A percentile compares a stretch with the other conserved stretches of the same genome.
Evolutionary conservation across 2,888 invertebrate genomes (phyloP).

Genomic region (Parapristionchus giblindavisi): DNA sequence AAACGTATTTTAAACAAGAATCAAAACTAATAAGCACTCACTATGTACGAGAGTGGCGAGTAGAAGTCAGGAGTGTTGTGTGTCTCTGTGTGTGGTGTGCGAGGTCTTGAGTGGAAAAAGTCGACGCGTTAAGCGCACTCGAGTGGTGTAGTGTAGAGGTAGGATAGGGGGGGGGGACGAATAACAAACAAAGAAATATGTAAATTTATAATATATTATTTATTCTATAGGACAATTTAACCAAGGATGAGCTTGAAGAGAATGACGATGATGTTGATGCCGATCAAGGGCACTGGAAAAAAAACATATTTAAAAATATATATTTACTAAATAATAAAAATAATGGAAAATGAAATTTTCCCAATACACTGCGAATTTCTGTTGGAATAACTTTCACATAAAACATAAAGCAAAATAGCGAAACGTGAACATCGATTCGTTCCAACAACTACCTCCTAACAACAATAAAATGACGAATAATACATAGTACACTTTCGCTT

Average conservation of each 20-base stretch:
- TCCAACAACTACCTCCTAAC: no score
- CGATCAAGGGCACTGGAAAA: slow-evolving; percentile 91
- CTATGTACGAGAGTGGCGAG: background rate
- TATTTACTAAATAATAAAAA: no score
- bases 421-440: no score
- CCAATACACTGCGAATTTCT: no score
- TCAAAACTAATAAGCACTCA: background rate
- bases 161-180: background rate
- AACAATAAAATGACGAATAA: no score
- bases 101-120: no score
- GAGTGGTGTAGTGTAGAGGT: background rate
- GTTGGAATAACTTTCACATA: no score
- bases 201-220: background rate
- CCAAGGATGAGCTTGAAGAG: slow-evolving; percentile 87
- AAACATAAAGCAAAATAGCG: no score
- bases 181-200: background rate
- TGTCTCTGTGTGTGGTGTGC: background rate
- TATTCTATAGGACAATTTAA: slow-evolving; percentile 70
- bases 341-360: no score
- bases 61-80: background rate
- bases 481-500: no score
- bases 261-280: slow-evolving; percentile 87
- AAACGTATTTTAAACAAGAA: background rate
- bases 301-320: no score
- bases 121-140: background rate